Conservation (phyloP, 2,797 vertebrate species). For the Hafferia zeledoni region DNA sequence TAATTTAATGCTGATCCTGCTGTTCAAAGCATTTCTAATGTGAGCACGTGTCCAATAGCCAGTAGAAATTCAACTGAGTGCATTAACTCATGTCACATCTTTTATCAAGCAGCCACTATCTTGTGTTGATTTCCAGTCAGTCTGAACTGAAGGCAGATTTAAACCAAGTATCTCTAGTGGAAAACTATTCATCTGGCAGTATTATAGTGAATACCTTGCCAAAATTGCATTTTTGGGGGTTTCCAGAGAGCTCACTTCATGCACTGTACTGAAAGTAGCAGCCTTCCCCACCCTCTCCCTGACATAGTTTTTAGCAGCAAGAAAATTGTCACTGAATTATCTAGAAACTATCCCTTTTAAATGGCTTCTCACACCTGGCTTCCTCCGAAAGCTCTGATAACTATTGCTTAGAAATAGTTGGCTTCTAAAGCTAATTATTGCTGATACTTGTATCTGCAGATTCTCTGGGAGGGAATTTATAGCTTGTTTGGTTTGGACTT, state of each 20-base stretch:
- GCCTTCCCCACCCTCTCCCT: not conserved
- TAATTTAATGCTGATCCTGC: conserved; percentile 31
- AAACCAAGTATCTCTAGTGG: not conserved
- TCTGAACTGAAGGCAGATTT: not conserved
- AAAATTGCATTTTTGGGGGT: not conserved
- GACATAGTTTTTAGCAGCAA: not conserved
- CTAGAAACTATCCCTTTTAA: not conserved
- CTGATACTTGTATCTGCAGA: not conserved
- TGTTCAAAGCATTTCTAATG: conserved; percentile 11
- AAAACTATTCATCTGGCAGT: not conserved
- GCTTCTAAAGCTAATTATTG: conserved; percentile 10
- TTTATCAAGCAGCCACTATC: conserved; percentile 18
- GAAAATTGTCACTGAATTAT: not conserved
- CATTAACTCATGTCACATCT: conserved; percentile 37
- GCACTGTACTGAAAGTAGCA: not conserved
- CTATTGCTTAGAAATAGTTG: not conserved
- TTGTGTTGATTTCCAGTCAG: conserved; percentile 46
- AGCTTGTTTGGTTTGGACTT: not conserved
- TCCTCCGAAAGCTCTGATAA: not conserved
- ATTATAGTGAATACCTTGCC: not conserved
- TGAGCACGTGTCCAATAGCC: not conserved
- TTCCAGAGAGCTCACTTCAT: not conserved
- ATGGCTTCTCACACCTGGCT: not conserved
- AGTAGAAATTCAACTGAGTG: conserved; percentile 9
- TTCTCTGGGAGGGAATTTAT: not conserved